These are phyloP conservation scores for Malaclemys terrapin DNA, from an alignment of 2,113 vertebrate species.

Conservation along the genomic window DNA sequence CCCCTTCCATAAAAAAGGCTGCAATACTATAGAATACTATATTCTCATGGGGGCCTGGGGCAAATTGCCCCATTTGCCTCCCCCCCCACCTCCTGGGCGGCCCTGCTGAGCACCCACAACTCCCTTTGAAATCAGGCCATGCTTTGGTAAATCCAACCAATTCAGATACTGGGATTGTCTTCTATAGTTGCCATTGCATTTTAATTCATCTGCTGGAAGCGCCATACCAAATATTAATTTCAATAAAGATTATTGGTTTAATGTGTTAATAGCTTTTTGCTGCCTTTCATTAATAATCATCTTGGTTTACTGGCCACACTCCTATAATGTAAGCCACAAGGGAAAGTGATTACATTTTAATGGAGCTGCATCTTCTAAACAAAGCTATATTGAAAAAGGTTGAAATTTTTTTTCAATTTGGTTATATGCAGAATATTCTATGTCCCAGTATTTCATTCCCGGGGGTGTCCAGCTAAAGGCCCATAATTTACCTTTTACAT, in stretches of 20 bases:
- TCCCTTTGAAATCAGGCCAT: not conserved
- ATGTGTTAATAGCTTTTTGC: not conserved
- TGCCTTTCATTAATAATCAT: not conserved
- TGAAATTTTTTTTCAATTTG: not conserved
- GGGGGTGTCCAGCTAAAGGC: not conserved
- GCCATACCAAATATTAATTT: not conserved
- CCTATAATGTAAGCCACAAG: not conserved
- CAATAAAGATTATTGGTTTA: not conserved
- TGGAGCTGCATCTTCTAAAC: not conserved
- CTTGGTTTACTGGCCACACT: not conserved
- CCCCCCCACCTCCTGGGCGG: too few relatives aligned
- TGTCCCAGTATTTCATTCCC: not conserved
- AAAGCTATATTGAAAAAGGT: not conserved
- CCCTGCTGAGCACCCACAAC: not conserved
- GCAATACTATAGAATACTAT: too few relatives aligned
- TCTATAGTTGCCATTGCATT: not conserved
- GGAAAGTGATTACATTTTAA: not conserved
- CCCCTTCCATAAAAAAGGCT: too few relatives aligned
- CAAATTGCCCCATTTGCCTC: too few relatives aligned
- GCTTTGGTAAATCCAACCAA: not conserved
- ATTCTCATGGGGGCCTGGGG: too few relatives aligned
- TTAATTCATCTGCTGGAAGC: not conserved
- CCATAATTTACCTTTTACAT: not conserved
- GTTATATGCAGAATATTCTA: not conserved
- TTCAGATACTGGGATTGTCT: not conserved